phyloP scores from a whole-genome alignment of 2,797 vertebrate genomes.

The Atherinosoma microstoma region DNA sequence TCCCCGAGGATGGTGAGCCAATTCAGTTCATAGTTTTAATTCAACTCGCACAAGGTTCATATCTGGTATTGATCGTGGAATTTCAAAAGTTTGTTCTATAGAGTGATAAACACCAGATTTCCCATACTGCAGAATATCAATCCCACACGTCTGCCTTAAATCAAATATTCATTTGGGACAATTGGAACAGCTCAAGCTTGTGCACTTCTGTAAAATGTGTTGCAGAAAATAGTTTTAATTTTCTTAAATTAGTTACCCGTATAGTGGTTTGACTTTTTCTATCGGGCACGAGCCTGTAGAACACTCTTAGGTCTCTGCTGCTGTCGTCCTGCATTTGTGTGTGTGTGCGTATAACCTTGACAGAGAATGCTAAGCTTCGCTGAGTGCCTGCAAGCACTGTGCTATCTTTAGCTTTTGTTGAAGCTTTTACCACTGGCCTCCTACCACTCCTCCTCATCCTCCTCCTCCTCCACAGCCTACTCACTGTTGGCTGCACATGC shows the following conservation, averaged over 20 bases:
- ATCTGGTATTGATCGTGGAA: rapidly evolving
- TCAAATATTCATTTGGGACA: neutral
- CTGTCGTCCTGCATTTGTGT: conserved; percentile 35
- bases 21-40: neutral
- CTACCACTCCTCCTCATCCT: conserved; percentile 67
- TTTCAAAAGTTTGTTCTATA: neutral
- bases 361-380: conserved; percentile 71
- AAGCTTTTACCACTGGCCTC: conserved; percentile 78
- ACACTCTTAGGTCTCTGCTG: conserved; percentile 31
- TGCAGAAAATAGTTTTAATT: neutral
- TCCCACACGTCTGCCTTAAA: neutral
- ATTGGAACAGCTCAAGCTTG: neutral
- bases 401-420: conserved; percentile 85
- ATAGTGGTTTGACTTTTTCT: conserved; percentile 27
- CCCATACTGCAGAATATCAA: conserved; percentile 8
- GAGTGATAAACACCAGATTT: neutral
- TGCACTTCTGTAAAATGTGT: conserved; percentile 1
- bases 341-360: conserved; percentile 76
- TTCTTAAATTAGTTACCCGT: neutral
- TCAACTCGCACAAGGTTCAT: neutral
- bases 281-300: conserved; percentile 14
- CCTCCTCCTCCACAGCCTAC: conserved; percentile 66
- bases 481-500: conserved; percentile 75
- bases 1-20: neutral
- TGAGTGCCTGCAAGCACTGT: conserved; percentile 77